Conservation (phyloP, 1,140 invertebrate species). For the Cherax quadricarinatus region DNA sequence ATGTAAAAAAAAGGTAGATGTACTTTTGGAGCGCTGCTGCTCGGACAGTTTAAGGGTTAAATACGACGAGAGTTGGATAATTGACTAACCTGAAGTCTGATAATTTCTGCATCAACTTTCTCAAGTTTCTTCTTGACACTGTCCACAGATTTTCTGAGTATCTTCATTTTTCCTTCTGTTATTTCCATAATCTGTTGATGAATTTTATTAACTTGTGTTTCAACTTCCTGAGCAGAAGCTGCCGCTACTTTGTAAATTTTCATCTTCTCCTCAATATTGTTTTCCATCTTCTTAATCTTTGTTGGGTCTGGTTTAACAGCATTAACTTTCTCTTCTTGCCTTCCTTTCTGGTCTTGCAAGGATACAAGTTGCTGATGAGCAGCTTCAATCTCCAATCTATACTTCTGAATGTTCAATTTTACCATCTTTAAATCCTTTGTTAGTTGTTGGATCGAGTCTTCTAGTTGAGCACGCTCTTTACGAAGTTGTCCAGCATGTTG, state of each 20-base stretch:
- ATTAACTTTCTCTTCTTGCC: conserved; percentile 84
- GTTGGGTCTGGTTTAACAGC: conserved; percentile 83
- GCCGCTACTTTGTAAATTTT: conserved; percentile 81
- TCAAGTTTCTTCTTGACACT: conserved; percentile 84
- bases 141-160: conserved; percentile 85
- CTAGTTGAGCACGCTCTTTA: conserved; percentile 77
- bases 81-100: conserved; percentile 62
- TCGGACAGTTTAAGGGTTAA: no score
- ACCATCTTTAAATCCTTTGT: conserved; percentile 78
- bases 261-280: conserved; percentile 68
- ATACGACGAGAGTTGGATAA: no score
- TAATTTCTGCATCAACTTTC: conserved; percentile 78
- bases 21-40: no score
- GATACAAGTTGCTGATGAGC: conserved; percentile 79
- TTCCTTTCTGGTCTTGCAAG: conserved; percentile 82
- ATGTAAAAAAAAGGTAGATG: no score
- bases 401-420: conserved; percentile 79
- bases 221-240: conserved; percentile 81
- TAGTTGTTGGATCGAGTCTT: conserved; percentile 78
- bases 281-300: conserved; percentile 77
- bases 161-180: conserved; percentile 83
- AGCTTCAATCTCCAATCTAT: conserved; percentile 79
- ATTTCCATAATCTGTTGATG: conserved; percentile 87
- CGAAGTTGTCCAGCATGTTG: conserved; percentile 74
- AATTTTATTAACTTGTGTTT: conserved; percentile 81